Percentiles rank a stretch among this genome's conserved stretches.
Evolutionary conservation across 2,113 vertebrate genomes (phyloP).

Genomic region (Etheostoma spectabile): DNA sequence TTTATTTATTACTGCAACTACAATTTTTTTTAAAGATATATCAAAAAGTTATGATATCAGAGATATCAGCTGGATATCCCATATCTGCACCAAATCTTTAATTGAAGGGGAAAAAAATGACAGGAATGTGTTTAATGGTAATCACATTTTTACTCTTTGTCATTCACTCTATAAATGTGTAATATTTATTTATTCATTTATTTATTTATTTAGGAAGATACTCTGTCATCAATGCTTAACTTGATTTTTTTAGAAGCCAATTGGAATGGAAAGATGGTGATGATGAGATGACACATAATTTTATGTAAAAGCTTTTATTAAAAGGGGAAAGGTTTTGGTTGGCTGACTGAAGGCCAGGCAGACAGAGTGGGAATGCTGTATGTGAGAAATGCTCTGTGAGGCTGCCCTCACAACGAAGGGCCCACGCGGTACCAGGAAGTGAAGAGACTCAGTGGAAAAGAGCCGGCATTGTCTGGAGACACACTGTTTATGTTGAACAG

Average conservation of each 20-base stretch:
- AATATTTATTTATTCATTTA: neutral
- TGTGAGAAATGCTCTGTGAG: conserved; percentile 69
- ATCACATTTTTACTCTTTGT: neutral
- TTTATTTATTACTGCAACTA: neutral
- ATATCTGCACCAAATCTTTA: neutral
- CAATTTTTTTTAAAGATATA: neutral
- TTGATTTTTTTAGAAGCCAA: conserved; percentile 3
- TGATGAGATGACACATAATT: conserved; percentile 3
- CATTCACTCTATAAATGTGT: neutral
- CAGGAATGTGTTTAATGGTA: no score
- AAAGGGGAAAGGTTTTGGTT: conserved; percentile 6
- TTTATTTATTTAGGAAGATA: neutral
- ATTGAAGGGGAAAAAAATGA: no score
- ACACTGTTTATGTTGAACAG: conserved; percentile 54
- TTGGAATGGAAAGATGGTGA: neutral
- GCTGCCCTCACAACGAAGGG: conserved; percentile 40
- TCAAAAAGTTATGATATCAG: neutral
- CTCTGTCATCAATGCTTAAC: neutral
- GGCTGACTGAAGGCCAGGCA: conserved; percentile 29
- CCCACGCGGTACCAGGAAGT: conserved; percentile 83
- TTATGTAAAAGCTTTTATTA: neutral
- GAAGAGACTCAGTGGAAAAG: conserved; percentile 71
- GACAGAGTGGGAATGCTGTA: conserved; percentile 62
- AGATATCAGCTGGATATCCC: neutral
- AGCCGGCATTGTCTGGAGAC: conserved; percentile 79